These are phyloP conservation scores for Romanogobio albipinnatus DNA, from an alignment of 2,113 vertebrate genomes.

Conservation along the genomic window DNA sequence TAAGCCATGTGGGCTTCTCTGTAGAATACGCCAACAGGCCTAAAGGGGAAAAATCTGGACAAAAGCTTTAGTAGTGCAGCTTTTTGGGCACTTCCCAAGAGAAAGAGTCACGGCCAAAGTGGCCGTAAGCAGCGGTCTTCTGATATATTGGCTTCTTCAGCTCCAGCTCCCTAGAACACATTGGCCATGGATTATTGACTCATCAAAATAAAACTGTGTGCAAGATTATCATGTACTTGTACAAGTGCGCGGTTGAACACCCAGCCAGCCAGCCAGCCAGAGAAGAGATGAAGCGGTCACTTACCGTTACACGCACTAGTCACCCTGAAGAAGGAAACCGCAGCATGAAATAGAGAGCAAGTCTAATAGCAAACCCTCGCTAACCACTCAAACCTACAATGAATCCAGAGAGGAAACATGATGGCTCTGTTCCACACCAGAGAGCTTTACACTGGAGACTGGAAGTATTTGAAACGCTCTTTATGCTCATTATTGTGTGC, in stretches of 20 bases:
- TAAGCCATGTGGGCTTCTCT: constrained; percentile 93
- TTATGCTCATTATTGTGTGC: not conserved
- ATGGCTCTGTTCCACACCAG: not conserved
- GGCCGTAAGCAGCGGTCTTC: constrained; percentile 97
- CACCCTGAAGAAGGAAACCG: constrained; percentile 3
- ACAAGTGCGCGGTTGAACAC: constrained; percentile 34
- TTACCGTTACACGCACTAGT: not conserved
- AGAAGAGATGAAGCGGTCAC: constrained; percentile 15
- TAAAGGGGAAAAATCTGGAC: constrained; percentile 88
- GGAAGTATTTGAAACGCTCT: not conserved
- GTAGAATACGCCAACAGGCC: constrained; percentile 92
- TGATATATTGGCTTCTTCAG: constrained; percentile 99
- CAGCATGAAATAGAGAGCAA: constrained; percentile 27
- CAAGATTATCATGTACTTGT: constrained; percentile 21
- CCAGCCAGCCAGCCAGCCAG: constrained; percentile 50
- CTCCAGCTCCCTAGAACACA: constrained; percentile 99
- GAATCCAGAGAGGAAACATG: constrained; percentile 7
- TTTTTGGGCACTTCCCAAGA: constrained; percentile 98
- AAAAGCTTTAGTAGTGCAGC: constrained; percentile 88
- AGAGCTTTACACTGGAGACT: too few relatives aligned
- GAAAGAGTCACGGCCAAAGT: constrained; percentile 98
- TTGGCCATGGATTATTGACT: constrained; percentile 85
- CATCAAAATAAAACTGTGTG: constrained; percentile 33
- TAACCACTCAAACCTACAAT: not conserved
- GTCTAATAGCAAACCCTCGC: not conserved